Base-by-base conservation (phyloP, 1,140 invertebrate species). In the Protaetia brevitarsis region DNA sequence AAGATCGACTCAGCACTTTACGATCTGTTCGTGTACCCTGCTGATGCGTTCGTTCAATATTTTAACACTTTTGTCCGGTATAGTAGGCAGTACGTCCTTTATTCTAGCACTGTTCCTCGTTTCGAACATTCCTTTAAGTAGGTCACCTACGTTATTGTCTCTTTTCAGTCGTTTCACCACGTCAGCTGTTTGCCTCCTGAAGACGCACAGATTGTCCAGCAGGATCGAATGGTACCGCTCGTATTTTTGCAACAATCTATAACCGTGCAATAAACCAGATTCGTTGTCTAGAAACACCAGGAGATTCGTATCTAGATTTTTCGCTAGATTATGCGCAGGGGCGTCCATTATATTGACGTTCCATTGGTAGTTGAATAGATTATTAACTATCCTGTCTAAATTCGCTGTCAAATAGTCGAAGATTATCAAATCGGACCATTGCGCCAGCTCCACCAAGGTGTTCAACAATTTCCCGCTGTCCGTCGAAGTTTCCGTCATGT, bases 401-500 rank as follows among this genome's bases (percentile, higher is more conserved):
- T 95, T 95, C 36, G 90, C 93, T 3, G 92, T 94, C 67, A 95
- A 79, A 81, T 95, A 95, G 80, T 95, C 93, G 78, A 95, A 94
- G 30, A 94, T 82, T 45, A 95, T 89, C 66, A 95, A 79, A 81
- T 95, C 93, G 8, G 91, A 93, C 92, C 92, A 95, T 79, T 95
- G 93, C 11, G 91, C 88, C 63, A 94, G 78, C 73, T 94, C 90
- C 21, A 87, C 82, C 41, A 92, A 81, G 65, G 82, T 81, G 65
- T 82, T 79, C 16, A 83, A 74, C 1, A 81, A 78, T 26, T 78
- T 74, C 23, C 75, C 79, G 66, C 81, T 79, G 70, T 82, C 82
- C 23, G 78, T 70, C 16, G 41, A 51, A 2, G 26, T 51, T 68
- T 60, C 51, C 10, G 74, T 72, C 72, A 88, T 82, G 66, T 84